Base-by-base conservation (phyloP, 2,888 invertebrate genomes). In the Oscheius sp. region DNA sequence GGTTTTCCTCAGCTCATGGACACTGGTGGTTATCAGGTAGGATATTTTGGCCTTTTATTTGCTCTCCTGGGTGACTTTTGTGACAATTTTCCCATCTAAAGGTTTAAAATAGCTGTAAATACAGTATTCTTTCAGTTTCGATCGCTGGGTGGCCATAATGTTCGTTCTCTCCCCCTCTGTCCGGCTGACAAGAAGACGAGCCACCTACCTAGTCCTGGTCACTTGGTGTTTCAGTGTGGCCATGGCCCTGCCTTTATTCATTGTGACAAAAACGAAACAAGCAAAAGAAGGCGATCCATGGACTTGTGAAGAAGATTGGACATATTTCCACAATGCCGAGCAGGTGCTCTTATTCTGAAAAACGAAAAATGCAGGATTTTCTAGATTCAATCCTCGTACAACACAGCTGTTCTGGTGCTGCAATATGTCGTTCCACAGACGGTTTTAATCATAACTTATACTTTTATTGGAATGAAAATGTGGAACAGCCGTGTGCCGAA, bases 1-100 rank as follows among this genome's bases (percentile, higher is more conserved):
- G 0, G 90, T 90, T 16, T 89, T 90, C 73, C 82, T 90, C 23
- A 89, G 89, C 78, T 88, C 90, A 1, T 89, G 90, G 85, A 90
- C 90, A 0, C 86, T 90, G 16, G 89, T 90, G 16, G 89, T 89
- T n/a, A 90, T 90, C 56, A 83, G 83, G 83, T 84, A 58, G 1
- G 41, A 6, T 41, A 7, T 41, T 35, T n/a, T 49, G n/a, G 52
- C 23, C 9, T 9, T n/a, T 27, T 18, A 49, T 21, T n/a, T 53
- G 29, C 16, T 9, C 23, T 12, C n/a, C n/a, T n/a, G n/a, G n/a
- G n/a, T n/a, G n/a, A n/a, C n/a, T n/a, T n/a, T n/a, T n/a, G n/a
- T n/a, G n/a, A n/a, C n/a, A n/a, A n/a, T n/a, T n/a, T n/a, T n/a
- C n/a, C n/a, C n/a, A n/a, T n/a, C n/a, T n/a, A n/a, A n/a, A n/a